Percentiles rank a stretch among this genome's conserved stretches.
phyloP scores from a whole-genome alignment of 2,888 invertebrate genomes.

The Nipponacmea schrenckii region DNA sequence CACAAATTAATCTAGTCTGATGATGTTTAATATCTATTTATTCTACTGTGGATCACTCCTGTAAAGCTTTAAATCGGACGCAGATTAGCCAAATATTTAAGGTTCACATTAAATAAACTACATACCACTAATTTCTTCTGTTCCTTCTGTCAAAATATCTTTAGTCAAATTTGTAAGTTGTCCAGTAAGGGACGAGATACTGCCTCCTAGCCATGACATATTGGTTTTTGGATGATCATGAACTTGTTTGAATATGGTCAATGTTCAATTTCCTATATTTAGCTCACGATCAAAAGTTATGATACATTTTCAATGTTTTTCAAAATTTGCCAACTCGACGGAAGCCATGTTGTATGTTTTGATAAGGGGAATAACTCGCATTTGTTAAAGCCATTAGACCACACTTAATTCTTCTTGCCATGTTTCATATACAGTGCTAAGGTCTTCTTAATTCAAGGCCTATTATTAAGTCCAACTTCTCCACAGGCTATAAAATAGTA shows the following conservation, averaged over 20 bases:
- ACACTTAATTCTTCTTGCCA: too few species aligned
- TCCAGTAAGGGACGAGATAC: slow-evolving; percentile 78
- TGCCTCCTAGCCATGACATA: slow-evolving; percentile 71
- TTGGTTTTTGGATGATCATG: slow-evolving; percentile 13
- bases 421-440: too few species aligned
- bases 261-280: not conserved
- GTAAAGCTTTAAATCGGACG: too few species aligned
- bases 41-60: too few species aligned
- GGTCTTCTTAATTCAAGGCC: too few species aligned
- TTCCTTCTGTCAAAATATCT: slow-evolving; percentile 84
- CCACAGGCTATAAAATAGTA: too few species aligned
- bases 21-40: too few species aligned
- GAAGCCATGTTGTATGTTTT: slow-evolving; percentile 40
- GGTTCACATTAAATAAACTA: too few species aligned
- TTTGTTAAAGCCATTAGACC: too few species aligned
- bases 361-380: not conserved
- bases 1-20: too few species aligned
- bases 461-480: too few species aligned
- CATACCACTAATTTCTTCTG: slow-evolving; percentile 74
- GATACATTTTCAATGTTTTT: not conserved
- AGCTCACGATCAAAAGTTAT: not conserved
- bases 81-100: too few species aligned
- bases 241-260: not conserved
- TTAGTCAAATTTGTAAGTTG: slow-evolving; percentile 87
- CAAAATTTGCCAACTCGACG: slow-evolving; percentile 47